A percentile compares a stretch with the other conserved stretches of the same genome.
Conservation (phyloP, 1,140 invertebrate species). For the Holcopasites calliopsidis region DNA sequence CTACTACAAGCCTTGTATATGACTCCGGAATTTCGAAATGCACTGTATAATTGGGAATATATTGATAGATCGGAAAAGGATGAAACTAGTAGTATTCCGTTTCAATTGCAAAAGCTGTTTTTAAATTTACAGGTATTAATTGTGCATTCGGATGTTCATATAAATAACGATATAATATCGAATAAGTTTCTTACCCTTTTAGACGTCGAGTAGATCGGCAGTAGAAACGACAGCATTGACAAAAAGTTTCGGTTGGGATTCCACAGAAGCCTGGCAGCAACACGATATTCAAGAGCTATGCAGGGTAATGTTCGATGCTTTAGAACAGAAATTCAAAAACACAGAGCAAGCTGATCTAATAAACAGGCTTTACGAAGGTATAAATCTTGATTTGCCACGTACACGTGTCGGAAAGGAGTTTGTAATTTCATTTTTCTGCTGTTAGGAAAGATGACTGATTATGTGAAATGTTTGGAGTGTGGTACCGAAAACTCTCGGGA, state of each 20-base stretch:
- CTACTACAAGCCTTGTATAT: slow-evolving; percentile 94
- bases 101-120: slow-evolving; percentile 93
- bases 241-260: slow-evolving; percentile 95
- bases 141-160: background rate
- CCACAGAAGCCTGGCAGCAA: slow-evolving; percentile 94
- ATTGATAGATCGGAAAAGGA: slow-evolving; percentile 82
- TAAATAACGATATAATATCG: background rate
- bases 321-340: slow-evolving; percentile 92
- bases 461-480: slow-evolving; percentile 95
- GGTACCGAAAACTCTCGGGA: slow-evolving; percentile 90
- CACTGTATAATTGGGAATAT: slow-evolving; percentile 93
- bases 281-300: slow-evolving; percentile 96
- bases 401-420: background rate
- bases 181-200: slow-evolving; percentile 52
- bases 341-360: slow-evolving; percentile 92
- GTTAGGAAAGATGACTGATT: slow-evolving; percentile 93
- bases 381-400: slow-evolving; percentile 21
- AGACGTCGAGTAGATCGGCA: slow-evolving; percentile 87
- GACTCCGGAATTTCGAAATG: slow-evolving; percentile 97
- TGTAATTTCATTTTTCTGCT: slow-evolving; percentile 62
- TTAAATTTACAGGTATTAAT: slow-evolving; percentile 88
- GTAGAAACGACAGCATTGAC: slow-evolving; percentile 95
- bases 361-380: slow-evolving; percentile 87
- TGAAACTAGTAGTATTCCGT: slow-evolving; percentile 89
- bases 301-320: slow-evolving; percentile 94